Evolutionary conservation across 2,888 invertebrate species (phyloP).

Genomic region (Eurois occulta): DNA sequence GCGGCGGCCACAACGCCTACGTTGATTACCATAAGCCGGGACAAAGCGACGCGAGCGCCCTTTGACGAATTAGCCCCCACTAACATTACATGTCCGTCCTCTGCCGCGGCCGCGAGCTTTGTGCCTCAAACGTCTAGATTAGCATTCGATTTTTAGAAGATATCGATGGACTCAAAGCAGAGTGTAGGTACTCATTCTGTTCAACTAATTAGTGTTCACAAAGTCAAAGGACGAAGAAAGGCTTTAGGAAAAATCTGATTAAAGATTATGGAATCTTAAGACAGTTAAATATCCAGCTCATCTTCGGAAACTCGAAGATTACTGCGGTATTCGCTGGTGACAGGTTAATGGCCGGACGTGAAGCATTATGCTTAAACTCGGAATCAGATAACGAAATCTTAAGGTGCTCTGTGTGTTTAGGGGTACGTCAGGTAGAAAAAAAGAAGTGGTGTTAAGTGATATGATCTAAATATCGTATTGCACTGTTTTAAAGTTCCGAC

Average conservation of each 20-base stretch:
- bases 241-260: conserved; percentile 2
- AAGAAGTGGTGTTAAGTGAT: conserved; percentile 38
- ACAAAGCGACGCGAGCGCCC: conserved; percentile 85
- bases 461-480: conserved; percentile 37
- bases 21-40: conserved; percentile 88
- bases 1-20: conserved; percentile 73
- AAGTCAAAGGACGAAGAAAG: background rate
- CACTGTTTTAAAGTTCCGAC: conserved; percentile 28
- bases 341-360: conserved; percentile 58
- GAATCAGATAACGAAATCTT: conserved; percentile 53
- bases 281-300: conserved; percentile 5
- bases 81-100: conserved; percentile 77
- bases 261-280: background rate
- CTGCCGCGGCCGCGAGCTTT: conserved; percentile 63
- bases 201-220: conserved; percentile 18
- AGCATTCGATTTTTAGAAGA: conserved; percentile 53
- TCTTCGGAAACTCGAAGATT: conserved; percentile 28
- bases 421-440: conserved; percentile 34
- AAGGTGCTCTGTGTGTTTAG: conserved; percentile 25
- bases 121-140: conserved; percentile 57
- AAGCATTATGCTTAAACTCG: conserved; percentile 39
- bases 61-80: conserved; percentile 88
- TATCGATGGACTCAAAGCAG: conserved; percentile 18
- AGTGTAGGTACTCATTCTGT: background rate
- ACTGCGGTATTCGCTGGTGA: conserved; percentile 40